phyloP scores from a whole-genome alignment of 2,797 vertebrate genomes.

The Chloroceryle inda region DNA sequence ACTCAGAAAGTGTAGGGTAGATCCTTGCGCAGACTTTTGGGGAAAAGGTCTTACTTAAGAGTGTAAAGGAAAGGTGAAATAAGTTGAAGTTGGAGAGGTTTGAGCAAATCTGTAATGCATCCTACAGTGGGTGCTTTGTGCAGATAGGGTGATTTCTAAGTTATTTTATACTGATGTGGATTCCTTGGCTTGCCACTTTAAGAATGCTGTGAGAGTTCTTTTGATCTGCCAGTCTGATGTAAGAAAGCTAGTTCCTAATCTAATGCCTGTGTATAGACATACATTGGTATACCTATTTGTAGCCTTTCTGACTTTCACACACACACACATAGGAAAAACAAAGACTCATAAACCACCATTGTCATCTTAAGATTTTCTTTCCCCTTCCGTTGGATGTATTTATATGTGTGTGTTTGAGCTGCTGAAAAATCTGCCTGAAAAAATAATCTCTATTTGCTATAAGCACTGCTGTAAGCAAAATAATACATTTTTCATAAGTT shows the following conservation, averaged over 20 bases:
- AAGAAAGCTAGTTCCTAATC: neutral
- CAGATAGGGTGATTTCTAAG: neutral
- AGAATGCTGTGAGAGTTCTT: conserved; percentile 19
- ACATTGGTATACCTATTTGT: neutral
- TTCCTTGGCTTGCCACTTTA: conserved; percentile 1
- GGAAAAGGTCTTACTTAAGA: fast-evolving
- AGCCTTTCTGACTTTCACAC: neutral
- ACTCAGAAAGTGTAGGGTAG: neutral
- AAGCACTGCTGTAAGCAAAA: neutral
- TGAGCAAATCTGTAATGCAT: neutral
- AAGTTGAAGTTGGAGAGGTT: neutral
- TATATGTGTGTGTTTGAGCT: neutral
- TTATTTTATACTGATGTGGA: neutral
- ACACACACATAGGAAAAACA: neutral
- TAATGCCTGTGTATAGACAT: neutral
- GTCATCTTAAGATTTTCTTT: neutral
- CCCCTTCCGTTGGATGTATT: neutral
- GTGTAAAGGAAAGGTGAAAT: neutral
- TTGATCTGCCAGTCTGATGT: neutral
- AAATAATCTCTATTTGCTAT: neutral
- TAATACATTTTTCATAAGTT: neutral
- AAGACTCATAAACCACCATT: neutral
- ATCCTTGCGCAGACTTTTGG: neutral
- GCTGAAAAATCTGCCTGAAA: neutral
- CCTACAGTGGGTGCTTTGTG: neutral